Conservation (phyloP, 2,797 vertebrate genomes). For the Alcedo quadribrachys region DNA sequence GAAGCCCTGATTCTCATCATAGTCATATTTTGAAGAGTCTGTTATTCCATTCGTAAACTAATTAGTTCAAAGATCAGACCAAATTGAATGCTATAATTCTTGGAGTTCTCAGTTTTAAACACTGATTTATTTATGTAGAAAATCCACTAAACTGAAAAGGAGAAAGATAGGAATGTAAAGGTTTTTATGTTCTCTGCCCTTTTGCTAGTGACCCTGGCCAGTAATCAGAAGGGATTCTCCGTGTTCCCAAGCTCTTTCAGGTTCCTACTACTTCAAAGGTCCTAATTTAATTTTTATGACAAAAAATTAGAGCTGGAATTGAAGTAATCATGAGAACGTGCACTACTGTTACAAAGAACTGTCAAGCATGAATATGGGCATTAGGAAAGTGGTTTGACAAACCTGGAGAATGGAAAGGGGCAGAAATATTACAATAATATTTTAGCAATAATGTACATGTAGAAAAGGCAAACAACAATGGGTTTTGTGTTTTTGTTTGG, state of each 20-base stretch:
- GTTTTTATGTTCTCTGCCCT: not conserved
- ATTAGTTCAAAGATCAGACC: not conserved
- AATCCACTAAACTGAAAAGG: not conserved
- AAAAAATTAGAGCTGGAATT: not conserved
- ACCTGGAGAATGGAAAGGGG: not conserved
- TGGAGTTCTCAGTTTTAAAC: not conserved
- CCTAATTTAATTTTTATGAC: not conserved
- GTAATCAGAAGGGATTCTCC: not conserved
- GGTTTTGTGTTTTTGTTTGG: not conserved
- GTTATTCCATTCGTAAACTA: not conserved
- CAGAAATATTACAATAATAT: not conserved
- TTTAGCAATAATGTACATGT: not conserved
- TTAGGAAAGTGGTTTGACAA: not conserved
- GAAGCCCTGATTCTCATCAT: not conserved
- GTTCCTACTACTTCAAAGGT: not conserved
- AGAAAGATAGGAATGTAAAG: not conserved
- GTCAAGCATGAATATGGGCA: fast-evolving
- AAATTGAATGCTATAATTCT: not conserved
- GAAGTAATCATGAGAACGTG: not conserved
- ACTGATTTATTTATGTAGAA: not conserved
- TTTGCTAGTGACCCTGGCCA: not conserved
- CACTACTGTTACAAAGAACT: not conserved
- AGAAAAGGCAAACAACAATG: not conserved
- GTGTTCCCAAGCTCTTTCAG: not conserved
- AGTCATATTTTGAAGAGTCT: not conserved